These are phyloP conservation scores for Diphyllodes magnificus DNA, from an alignment of 2,113 vertebrate species.

Conservation along the genomic window DNA sequence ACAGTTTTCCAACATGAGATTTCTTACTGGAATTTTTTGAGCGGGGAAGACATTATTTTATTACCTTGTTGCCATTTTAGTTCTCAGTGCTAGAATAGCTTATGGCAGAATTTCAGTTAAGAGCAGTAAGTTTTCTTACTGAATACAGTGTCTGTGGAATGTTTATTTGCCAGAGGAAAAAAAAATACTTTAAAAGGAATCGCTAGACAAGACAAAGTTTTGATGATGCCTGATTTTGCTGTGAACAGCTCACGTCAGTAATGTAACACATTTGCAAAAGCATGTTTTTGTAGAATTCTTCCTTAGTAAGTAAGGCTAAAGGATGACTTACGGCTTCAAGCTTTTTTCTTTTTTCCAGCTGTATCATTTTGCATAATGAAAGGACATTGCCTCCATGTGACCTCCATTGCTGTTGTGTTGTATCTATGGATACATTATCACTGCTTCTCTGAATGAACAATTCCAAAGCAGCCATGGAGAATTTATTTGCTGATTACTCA, in stretches of 20 bases:
- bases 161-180: neutral
- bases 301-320: neutral
- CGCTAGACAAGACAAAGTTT: neutral
- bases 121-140: neutral
- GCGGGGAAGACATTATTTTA: neutral
- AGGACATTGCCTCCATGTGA: neutral
- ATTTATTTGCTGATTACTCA: slow-evolving; percentile 38
- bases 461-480: neutral
- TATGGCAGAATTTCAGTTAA: neutral
- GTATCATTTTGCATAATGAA: neutral
- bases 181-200: neutral
- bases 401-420: neutral
- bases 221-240: neutral
- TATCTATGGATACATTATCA: neutral
- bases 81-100: neutral
- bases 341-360: neutral
- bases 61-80: neutral
- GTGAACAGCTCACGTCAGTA: neutral
- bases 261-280: neutral
- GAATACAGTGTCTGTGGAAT: neutral
- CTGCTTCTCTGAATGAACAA: neutral
- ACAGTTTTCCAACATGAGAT: neutral
- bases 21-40: neutral
- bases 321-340: neutral
- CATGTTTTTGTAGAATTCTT: neutral